phyloP scores from a whole-genome alignment of 2,797 vertebrate species.

The Chaenodraco wilsoni region DNA sequence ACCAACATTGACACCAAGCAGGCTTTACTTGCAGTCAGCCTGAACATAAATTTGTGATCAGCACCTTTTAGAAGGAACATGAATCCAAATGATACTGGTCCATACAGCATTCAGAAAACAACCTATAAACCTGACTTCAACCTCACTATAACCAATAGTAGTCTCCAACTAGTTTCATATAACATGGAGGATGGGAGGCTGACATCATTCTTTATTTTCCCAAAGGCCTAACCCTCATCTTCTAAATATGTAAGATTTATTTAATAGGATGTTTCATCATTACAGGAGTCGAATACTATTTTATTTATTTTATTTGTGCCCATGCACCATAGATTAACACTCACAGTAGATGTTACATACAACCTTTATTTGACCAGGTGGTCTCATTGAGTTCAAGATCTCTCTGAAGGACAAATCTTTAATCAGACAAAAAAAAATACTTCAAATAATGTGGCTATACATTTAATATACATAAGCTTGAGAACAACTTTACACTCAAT shows the following conservation, averaged over 20 bases:
- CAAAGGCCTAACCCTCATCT: background rate
- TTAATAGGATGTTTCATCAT: no score
- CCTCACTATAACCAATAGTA: background rate
- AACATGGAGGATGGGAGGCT: background rate
- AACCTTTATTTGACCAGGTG: background rate
- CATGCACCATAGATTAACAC: no score
- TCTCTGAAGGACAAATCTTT: background rate
- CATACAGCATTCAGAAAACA: background rate
- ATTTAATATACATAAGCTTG: no score
- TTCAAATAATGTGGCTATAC: no score
- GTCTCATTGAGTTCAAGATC: background rate
- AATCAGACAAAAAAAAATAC: background rate
- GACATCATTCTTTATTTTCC: background rate
- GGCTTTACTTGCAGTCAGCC: background rate
- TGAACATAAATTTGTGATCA: no score
- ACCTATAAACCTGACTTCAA: background rate
- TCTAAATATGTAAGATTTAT: background rate
- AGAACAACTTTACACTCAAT: no score
- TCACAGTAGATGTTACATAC: no score
- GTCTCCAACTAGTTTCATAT: background rate
- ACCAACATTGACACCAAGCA: background rate
- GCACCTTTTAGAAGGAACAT: no score
- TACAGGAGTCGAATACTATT: no score
- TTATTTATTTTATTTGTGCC: no score
- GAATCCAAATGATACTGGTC: background rate